Evolutionary conservation across 2,888 invertebrate species (phyloP).

Genomic region (Neocrepidodera transversa): DNA sequence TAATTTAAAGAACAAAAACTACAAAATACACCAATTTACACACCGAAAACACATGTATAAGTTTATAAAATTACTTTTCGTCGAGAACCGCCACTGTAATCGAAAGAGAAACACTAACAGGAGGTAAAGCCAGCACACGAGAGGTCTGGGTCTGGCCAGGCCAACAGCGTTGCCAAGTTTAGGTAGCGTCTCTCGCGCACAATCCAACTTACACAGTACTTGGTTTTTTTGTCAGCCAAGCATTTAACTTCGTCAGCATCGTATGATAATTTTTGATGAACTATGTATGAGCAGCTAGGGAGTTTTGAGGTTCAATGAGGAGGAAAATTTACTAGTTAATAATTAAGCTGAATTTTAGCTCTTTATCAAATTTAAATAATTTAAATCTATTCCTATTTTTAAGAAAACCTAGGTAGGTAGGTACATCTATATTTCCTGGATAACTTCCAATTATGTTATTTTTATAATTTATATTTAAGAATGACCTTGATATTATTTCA

Average conservation of each 20-base stretch:
- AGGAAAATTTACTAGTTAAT: too few species aligned
- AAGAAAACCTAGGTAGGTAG: too few species aligned
- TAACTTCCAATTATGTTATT: too few species aligned
- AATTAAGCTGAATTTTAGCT: too few species aligned
- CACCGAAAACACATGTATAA: slow-evolving; percentile 17
- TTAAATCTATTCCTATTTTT: too few species aligned
- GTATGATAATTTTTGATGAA: slow-evolving; percentile 34
- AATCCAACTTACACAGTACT: slow-evolving; percentile 38
- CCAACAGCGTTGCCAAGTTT: slow-evolving; percentile 32
- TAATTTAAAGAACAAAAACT: neutral
- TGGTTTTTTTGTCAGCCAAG: slow-evolving; percentile 35
- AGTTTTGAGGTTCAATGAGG: slow-evolving; percentile 26
- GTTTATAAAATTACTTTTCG: neutral
- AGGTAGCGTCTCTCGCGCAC: slow-evolving; percentile 29
- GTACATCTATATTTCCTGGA: too few species aligned
- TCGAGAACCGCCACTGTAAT: slow-evolving; percentile 34
- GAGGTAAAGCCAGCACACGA: slow-evolving; percentile 31
- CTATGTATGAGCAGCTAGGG: slow-evolving; percentile 6
- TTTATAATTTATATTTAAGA: too few species aligned
- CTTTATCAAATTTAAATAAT: too few species aligned
- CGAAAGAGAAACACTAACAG: slow-evolving; percentile 31
- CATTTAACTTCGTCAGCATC: slow-evolving; percentile 38
- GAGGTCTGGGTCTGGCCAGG: slow-evolving; percentile 31
- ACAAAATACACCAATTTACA: neutral
- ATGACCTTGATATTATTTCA: too few species aligned